A percentile compares a stretch with the other conserved stretches of the same genome.
Conservation (phyloP, 2,888 invertebrate genomes). For the Caenorhabditis wallacei region DNA sequence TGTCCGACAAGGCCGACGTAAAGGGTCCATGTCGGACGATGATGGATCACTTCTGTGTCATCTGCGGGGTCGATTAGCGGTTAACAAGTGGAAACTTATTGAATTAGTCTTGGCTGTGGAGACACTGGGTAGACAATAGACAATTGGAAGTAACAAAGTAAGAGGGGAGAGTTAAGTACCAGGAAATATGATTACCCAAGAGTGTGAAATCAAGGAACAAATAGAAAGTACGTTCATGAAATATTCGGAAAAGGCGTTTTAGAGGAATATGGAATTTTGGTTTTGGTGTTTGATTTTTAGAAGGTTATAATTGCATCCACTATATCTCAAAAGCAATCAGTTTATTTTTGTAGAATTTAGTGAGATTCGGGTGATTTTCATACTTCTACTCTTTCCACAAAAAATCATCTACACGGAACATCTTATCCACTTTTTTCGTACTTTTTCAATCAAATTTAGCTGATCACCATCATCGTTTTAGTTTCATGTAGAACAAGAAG, state of each 20-base stretch:
- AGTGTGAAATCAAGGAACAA: slow-evolving; percentile 32
- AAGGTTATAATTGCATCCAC: no score
- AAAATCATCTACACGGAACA: no score
- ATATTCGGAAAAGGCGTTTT: background rate
- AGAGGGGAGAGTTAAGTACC: slow-evolving; percentile 23
- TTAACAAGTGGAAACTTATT: slow-evolving; percentile 52
- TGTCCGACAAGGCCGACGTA: slow-evolving; percentile 22
- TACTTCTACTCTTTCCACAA: no score
- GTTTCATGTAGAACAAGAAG: slow-evolving; percentile 1
- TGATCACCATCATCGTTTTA: background rate
- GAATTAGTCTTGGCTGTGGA: slow-evolving; percentile 16
- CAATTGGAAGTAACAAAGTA: background rate
- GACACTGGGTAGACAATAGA: background rate
- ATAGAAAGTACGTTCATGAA: background rate
- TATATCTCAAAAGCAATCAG: no score
- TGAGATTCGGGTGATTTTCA: no score
- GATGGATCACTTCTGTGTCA: slow-evolving; percentile 58
- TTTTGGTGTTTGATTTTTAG: no score
- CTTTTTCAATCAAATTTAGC: background rate
- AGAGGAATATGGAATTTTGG: background rate
- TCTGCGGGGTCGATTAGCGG: slow-evolving; percentile 59
- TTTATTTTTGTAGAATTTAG: no score
- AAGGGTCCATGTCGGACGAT: slow-evolving; percentile 51
- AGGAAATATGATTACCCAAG: slow-evolving; percentile 22
- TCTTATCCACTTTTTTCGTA: background rate